Evolutionary conservation across 2,113 vertebrate species (phyloP).

Genomic region (Calyptommatus sinebrachiatus): DNA sequence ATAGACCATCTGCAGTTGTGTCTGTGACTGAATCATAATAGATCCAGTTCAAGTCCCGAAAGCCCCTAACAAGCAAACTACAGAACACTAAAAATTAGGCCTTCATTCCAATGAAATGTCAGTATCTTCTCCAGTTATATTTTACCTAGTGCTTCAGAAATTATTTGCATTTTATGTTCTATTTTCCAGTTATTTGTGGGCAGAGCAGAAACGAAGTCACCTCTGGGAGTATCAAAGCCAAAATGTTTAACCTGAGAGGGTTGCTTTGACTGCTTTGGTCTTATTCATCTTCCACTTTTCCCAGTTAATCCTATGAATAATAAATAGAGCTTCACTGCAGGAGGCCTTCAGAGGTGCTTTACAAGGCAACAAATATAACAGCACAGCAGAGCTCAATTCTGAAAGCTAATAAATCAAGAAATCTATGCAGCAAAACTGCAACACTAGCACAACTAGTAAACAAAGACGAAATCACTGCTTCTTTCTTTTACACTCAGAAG

Average conservation of each 20-base stretch:
- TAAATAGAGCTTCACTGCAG: conserved; percentile 52
- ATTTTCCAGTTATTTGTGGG: conserved; percentile 30
- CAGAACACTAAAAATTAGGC: conserved; percentile 8
- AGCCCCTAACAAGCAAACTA: not conserved
- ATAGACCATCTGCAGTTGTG: not conserved
- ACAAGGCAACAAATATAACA: conserved; percentile 56
- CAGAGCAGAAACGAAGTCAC: conserved; percentile 37
- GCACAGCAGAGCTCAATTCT: conserved; percentile 53
- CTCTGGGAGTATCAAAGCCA: conserved; percentile 41
- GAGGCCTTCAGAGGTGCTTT: conserved; percentile 49
- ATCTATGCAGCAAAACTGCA: conserved; percentile 44
- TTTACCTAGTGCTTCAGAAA: conserved; percentile 40
- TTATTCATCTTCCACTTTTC: conserved; percentile 43
- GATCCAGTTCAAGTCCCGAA: not conserved
- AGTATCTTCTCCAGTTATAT: conserved; percentile 31
- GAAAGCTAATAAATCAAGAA: conserved; percentile 63
- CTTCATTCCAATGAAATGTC: conserved; percentile 22
- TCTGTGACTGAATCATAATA: not conserved
- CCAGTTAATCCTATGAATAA: conserved; percentile 61
- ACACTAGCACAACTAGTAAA: conserved; percentile 34
- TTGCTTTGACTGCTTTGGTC: conserved; percentile 43
- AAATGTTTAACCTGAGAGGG: conserved; percentile 51
- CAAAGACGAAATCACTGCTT: conserved; percentile 37
- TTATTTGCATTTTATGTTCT: conserved; percentile 22
- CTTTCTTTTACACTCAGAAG: conserved; percentile 40